phyloP scores from a whole-genome alignment of 2,797 vertebrate species.

The Anas acuta region DNA sequence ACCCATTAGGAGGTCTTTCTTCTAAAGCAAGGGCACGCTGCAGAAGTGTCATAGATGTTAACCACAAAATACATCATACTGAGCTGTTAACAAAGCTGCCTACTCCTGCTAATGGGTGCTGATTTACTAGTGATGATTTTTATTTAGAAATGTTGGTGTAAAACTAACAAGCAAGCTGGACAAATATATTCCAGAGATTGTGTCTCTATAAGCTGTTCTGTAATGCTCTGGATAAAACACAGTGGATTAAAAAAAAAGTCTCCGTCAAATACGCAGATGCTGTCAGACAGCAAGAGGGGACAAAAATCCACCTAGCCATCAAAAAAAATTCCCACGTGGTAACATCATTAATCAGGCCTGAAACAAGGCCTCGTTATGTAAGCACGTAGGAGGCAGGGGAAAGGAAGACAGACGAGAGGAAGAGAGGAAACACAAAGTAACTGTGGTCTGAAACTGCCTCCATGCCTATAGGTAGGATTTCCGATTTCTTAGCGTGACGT shows the following conservation, averaged over 20 bases:
- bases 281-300: background rate
- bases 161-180: background rate
- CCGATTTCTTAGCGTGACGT: background rate
- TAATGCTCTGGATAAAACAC: background rate
- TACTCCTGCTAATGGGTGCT: background rate
- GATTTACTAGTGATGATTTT: background rate
- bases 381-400: conserved; percentile 17
- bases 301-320: background rate
- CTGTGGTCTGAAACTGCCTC: conserved; percentile 40
- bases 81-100: background rate
- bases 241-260: background rate
- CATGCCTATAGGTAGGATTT: background rate
- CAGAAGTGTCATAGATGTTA: background rate
- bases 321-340: background rate
- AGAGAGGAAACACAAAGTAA: conserved; percentile 20
- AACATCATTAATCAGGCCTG: background rate
- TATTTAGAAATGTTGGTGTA: background rate
- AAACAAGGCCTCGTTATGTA: background rate
- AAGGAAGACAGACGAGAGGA: background rate
- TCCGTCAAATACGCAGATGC: background rate
- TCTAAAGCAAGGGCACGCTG: background rate
- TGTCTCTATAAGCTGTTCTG: background rate
- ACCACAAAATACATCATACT: background rate
- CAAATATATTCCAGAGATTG: background rate
- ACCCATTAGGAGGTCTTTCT: background rate